Percentiles rank a stretch among this genome's conserved stretches.
These are phyloP conservation scores for Neodontobutis hainanensis DNA, from an alignment of 2,113 vertebrate genomes.

Conservation along the genomic window DNA sequence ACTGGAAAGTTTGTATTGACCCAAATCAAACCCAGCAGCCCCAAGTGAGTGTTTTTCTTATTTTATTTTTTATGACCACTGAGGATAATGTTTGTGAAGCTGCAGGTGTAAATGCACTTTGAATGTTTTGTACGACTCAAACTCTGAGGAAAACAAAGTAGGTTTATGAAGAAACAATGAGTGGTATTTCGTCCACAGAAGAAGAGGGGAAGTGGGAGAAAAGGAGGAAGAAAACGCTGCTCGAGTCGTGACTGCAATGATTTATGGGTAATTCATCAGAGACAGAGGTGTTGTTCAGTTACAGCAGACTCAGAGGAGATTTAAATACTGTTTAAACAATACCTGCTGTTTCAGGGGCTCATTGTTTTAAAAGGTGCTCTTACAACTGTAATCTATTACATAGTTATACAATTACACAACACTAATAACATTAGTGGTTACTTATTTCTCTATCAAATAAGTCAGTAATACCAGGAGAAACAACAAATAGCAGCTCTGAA, in stretches of 20 bases:
- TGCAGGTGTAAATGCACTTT: background rate
- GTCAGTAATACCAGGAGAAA: no score
- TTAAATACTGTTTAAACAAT: background rate
- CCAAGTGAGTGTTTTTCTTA: background rate
- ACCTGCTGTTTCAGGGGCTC: no score
- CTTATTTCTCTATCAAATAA: no score
- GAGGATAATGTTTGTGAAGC: background rate
- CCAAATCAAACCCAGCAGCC: no score
- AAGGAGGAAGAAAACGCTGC: conserved; percentile 45
- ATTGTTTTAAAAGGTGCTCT: no score
- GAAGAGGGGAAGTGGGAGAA: conserved; percentile 52
- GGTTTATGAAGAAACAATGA: conserved; percentile 49
- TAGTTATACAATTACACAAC: no score
- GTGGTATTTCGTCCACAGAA: no score
- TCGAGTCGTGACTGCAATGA: conserved; percentile 41
- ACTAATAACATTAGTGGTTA: no score
- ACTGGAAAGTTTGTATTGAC: no score
- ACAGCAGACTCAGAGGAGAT: background rate
- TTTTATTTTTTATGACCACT: background rate
- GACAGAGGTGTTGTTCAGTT: conserved; percentile 9
- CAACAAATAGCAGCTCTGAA: no score
- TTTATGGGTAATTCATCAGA: conserved; percentile 49
- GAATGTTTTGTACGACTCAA: conserved; percentile 3
- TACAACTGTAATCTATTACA: no score
- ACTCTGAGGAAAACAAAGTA: background rate